phyloP scores from a whole-genome alignment of 2,797 vertebrate species.

The Chiloscyllium punctatum region DNA sequence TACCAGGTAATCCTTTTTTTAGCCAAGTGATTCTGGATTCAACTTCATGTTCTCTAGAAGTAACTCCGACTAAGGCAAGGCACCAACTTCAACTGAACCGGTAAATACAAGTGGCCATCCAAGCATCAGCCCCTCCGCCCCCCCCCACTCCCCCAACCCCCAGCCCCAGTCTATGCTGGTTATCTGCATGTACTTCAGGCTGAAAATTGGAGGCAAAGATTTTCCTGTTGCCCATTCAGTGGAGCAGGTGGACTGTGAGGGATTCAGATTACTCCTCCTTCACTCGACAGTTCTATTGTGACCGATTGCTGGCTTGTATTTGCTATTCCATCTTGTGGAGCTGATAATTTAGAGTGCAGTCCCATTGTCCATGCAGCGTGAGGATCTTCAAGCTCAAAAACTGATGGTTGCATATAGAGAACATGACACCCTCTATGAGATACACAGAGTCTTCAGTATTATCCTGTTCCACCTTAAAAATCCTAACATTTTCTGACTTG shows the following conservation, averaged over 20 bases:
- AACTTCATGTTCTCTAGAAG: not conserved
- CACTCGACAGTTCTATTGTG: not conserved
- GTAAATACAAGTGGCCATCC: not conserved
- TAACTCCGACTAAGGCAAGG: not conserved
- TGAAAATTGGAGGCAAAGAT: not conserved
- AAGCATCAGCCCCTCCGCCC: too few species aligned
- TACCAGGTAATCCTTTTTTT: too few species aligned
- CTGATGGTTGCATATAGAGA: not conserved
- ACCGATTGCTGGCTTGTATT: not conserved
- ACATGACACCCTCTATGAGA: not conserved
- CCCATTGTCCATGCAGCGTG: not conserved
- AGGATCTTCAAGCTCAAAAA: not conserved
- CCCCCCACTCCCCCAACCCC: too few species aligned
- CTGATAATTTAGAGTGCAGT: not conserved
- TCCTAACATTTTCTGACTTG: not conserved
- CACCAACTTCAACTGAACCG: not conserved
- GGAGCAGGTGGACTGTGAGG: not conserved
- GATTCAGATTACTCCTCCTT: not conserved
- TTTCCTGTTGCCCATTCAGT: not conserved
- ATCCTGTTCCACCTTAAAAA: too few species aligned
- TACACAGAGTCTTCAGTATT: not conserved
- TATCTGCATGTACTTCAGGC: not conserved
- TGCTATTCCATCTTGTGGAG: not conserved
- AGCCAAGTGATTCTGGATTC: not conserved
- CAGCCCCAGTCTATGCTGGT: not conserved